Evolutionary conservation across 2,888 invertebrate species (phyloP), one percentile per base, ranked within the genome.

Genomic region (Plebejus argus): DNA sequence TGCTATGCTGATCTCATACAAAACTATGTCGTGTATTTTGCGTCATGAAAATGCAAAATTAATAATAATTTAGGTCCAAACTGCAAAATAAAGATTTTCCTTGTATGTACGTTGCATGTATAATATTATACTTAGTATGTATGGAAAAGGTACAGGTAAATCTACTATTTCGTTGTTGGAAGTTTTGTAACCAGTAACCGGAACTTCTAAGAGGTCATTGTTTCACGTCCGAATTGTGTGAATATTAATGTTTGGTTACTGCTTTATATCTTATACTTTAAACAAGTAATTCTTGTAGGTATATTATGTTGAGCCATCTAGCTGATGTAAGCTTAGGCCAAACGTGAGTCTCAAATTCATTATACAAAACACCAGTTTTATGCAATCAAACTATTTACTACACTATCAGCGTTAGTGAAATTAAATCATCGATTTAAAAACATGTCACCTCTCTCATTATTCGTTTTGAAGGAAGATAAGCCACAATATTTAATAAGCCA

Each of bases 131-230:
- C 28, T 6, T 10, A 28, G 28, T 7, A 28, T 15, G 28, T 66
- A 28, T 66, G 66, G 18, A 1, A 66, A 66, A 66, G 18, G 23
- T 66, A 15, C 66, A 28, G 15, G 66, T 33, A 33, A 33, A 1
- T 18, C 28, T 66, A 28, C 66, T 66, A 33, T 6, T 66, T 66
- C 28, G 5, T 15, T 6, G 66, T 18, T 66, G 66, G 61, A 66
- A 66, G 18, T 66, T 28, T 66, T 33, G 28, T 66, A 18, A 66
- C 6, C 66, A 66, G 66, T 18, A 15, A 66, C 66, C 66, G 66
- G 66, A 66, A 66, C 66, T 23, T 18, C 66, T 28, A 5, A 66
- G 66, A 66, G 66, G 66, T 66, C 66, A 33, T 66, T 66, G 66
- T 66, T 66, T 66, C 23, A 66, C 23, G 23, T 28, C 28, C 23